Conservation (phyloP, 2,888 invertebrate species). For the Sinohyriopsis cumingii region DNA sequence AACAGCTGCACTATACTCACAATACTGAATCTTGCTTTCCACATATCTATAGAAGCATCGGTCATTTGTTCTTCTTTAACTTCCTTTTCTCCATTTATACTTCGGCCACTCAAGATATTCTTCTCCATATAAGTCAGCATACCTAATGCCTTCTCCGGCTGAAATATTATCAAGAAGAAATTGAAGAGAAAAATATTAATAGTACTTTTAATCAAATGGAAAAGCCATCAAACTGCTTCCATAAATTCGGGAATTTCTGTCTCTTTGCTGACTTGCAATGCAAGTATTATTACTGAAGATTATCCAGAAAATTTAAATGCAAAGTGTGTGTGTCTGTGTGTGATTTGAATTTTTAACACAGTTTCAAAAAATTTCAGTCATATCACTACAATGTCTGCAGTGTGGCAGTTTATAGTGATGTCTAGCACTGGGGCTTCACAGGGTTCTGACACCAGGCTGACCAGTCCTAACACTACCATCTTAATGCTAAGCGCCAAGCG, state of each 20-base stretch:
- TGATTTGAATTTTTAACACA: no score
- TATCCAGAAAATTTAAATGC: no score
- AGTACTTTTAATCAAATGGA: neutral
- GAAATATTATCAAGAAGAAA: constrained; percentile 39
- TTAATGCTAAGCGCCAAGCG: no score
- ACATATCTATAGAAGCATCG: constrained; percentile 40
- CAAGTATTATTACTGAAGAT: no score
- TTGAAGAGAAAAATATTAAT: neutral
- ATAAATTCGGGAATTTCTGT: neutral
- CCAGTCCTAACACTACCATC: no score
- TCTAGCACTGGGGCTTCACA: no score
- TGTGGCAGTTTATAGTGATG: no score
- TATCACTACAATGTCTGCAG: no score
- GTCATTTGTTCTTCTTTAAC: constrained; percentile 37
- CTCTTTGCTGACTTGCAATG: no score
- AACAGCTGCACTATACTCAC: constrained; percentile 32
- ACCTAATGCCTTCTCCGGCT: constrained; percentile 79
- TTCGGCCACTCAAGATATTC: constrained; percentile 52
- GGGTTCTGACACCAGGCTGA: no score
- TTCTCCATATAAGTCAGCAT: constrained; percentile 78
- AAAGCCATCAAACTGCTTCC: neutral
- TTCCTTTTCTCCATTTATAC: constrained; percentile 47
- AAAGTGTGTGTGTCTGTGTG: no score
- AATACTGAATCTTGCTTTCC: constrained; percentile 65
- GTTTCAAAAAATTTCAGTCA: no score